Conservation (phyloP, 2,797 vertebrate genomes). For the Acanthopagrus latus region DNA sequence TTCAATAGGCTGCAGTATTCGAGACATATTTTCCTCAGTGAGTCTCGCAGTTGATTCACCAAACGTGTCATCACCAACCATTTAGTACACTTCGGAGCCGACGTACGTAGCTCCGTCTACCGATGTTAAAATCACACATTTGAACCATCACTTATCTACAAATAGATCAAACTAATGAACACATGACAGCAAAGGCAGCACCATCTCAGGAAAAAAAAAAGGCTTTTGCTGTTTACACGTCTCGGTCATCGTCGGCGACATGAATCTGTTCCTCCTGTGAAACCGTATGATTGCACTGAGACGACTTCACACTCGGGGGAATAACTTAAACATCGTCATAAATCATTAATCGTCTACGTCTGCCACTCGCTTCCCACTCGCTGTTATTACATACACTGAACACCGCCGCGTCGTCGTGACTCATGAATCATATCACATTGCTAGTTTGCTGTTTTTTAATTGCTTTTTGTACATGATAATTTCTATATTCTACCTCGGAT, state of each 20-base stretch:
- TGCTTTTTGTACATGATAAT: slow-evolving; percentile 78
- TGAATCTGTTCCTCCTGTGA: slow-evolving; percentile 14
- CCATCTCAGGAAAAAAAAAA: slow-evolving; percentile 47
- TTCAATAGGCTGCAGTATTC: slow-evolving; percentile 40
- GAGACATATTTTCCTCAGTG: not conserved
- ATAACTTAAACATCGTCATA: slow-evolving; percentile 32
- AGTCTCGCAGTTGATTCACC: slow-evolving; percentile 30
- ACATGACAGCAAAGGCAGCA: slow-evolving; percentile 51
- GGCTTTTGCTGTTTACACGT: slow-evolving; percentile 42
- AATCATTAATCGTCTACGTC: slow-evolving; percentile 43
- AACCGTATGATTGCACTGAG: slow-evolving; percentile 25
- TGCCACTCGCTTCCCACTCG: slow-evolving; percentile 42
- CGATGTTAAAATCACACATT: slow-evolving; percentile 53
- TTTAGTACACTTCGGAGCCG: slow-evolving; percentile 12
- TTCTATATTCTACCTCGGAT: slow-evolving; percentile 63
- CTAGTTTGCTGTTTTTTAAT: slow-evolving; percentile 72
- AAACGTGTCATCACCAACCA: slow-evolving; percentile 24
- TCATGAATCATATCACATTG: slow-evolving; percentile 69
- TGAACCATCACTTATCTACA: slow-evolving; percentile 53
- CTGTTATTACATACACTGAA: slow-evolving; percentile 59
- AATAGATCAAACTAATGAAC: slow-evolving; percentile 58
- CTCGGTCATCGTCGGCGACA: slow-evolving; percentile 39
- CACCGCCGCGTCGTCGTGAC: slow-evolving; percentile 60
- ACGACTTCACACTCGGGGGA: slow-evolving; percentile 31
- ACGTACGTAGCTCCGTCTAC: slow-evolving; percentile 33